Evolutionary conservation across 1,140 invertebrate species (phyloP), one percentile per base, ranked within the genome.

Genomic region (Dysdera silvatica): DNA sequence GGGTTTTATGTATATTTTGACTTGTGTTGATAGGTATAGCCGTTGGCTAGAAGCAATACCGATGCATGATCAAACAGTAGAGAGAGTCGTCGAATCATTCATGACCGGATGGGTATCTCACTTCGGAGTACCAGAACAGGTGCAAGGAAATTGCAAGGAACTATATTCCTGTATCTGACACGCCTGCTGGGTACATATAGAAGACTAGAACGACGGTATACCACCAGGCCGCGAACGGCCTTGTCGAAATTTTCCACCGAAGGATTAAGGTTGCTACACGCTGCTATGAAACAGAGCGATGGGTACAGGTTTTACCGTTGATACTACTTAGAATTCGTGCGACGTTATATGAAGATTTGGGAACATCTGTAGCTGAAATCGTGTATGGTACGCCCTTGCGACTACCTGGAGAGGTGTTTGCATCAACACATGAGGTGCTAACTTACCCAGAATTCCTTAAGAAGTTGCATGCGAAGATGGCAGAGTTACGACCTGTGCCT

Each of bases 11-110:
- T 80, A 80, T 58, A 63, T 68, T 8, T 64, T 81, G 2, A 80
- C 78, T 0, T 70, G 72, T 12, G 74, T 79, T 4, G 76, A 80
- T 54, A 59, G 76, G 6, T 80, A 73, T 61, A 75, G 76, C 0
- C 57, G 74, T 16, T 81, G 71, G 73, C 74, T 72, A 0, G 78
- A 80, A 69, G 74, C 75, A 1, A 62, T 75, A 28, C 74, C 78
- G 7, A 51, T 79, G 0, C 7, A 40, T 8, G 71, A 79, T 41
- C 75, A 73, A 58, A 43, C 71, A 12, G 74, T 76, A n/a, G 71
- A 74, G 37, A 73, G 74, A 5, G 71, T 75, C 16, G 73, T 74
- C 10, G 43, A 56, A 48, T 67, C 70, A 10, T 69, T 80, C 26
- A 65, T 72, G 23, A 35, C 47, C 8, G 55, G 53, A 18, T 77